Evolutionary conservation across 2,888 invertebrate genomes (phyloP).

Genomic region (Rotaria sp.): DNA sequence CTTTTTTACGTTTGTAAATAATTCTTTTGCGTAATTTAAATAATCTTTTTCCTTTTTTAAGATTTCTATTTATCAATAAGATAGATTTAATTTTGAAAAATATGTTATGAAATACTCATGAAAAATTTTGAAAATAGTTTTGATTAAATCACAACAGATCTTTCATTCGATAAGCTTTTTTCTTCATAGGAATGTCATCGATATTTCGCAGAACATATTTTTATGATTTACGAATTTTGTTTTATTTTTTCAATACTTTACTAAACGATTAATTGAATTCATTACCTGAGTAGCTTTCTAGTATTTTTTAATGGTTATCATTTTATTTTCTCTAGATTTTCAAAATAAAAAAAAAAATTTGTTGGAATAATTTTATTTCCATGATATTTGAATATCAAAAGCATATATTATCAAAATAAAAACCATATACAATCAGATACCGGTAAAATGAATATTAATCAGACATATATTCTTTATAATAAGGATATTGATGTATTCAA

Average conservation of each 20-base stretch:
- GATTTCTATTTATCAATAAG: no score
- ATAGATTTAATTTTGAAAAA: no score
- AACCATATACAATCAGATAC: neutral
- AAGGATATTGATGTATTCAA: neutral
- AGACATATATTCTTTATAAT: neutral
- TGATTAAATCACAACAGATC: neutral
- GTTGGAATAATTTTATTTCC: no score
- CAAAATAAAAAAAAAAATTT: neutral
- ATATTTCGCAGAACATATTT: neutral
- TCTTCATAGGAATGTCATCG: neutral
- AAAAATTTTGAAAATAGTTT: neutral
- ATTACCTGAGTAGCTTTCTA: neutral
- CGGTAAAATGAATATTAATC: neutral
- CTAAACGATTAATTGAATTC: neutral
- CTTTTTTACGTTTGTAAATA: no score
- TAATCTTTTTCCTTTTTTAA: no score
- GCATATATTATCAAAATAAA: neutral
- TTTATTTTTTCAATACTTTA: neutral
- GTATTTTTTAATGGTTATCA: neutral
- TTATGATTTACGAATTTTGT: neutral
- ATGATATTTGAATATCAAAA: neutral
- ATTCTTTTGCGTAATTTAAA: neutral
- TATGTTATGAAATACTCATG: neutral
- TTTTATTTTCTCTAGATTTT: no score
- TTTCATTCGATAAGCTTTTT: neutral